Base-by-base conservation (phyloP, 2,113 vertebrate genomes). In the Carassius carassius region DNA sequence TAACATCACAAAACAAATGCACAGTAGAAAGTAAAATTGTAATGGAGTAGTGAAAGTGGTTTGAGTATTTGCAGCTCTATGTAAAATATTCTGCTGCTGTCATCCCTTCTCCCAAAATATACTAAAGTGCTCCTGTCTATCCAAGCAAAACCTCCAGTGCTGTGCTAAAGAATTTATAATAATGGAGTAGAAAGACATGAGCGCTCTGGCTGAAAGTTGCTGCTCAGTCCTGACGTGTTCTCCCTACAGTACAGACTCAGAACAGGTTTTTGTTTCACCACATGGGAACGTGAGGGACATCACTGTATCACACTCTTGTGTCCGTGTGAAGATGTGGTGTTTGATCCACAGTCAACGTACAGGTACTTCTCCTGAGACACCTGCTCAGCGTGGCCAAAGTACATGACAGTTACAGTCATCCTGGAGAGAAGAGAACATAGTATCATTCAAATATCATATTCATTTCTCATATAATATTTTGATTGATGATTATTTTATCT, bases 331-430 rank as follows among this genome's bases (percentile, higher is more conserved):
- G 95, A 96, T 16, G 96, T 97, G 25, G 96, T 96, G 91, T 98
- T 99, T 78, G 96, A 94, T 60, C 97, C 97, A 85, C 97, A 98
- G 91, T 99, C 97, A 41, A 98, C 96, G 35, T 98, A 98, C 90
- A 98, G 96, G 92, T 98, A 99, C 81, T 94, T 96, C 91, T 98
- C 97, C 89, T 95, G 96, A 85, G 97, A 97, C 83, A 96, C 95
- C 90, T 98, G 97, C 89, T 98, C 97, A 10, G 95, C 92, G 51
- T 98, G 97, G 72, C 96, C 97, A 10, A 98, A 96, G 91, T 97
- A 98, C 0, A 95, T 91, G 0, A 97, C 95, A 49, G 97, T 98
- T 85, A 99, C 95, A 0, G 96, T 99, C 87, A 97, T 96, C 91
- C 97, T 99, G 91, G 54, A 91, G 29, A 49, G 47, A 75, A 25